phyloP scores from a whole-genome alignment of 2,113 vertebrate genomes.

The Cettia cetti region DNA sequence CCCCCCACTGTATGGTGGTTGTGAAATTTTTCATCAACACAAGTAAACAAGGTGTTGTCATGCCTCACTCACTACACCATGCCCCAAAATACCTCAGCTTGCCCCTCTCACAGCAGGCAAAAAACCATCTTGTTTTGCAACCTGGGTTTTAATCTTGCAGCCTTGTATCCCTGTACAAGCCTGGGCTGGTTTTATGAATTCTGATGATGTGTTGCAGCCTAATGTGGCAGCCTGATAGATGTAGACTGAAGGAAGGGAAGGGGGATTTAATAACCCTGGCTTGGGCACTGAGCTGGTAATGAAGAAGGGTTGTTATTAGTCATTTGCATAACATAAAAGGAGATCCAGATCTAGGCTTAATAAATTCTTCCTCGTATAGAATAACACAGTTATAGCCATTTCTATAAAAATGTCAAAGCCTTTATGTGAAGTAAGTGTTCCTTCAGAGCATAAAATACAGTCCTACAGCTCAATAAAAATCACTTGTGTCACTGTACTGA shows the following conservation, averaged over 20 bases:
- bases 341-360: not conserved
- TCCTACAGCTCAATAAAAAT: not conserved
- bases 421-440: slow-evolving; percentile 3
- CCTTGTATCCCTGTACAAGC: not conserved
- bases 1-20: not conserved
- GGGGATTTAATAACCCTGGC: not conserved
- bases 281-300: not conserved
- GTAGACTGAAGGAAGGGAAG: not conserved
- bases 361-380: not conserved
- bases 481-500: not conserved
- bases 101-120: not conserved
- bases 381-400: not conserved
- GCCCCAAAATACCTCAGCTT: not conserved
- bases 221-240: not conserved
- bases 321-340: slow-evolving; percentile 12
- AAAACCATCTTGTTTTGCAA: not conserved
- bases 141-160: not conserved
- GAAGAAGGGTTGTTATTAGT: slow-evolving; percentile 10
- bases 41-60: not conserved
- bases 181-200: not conserved
- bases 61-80: not conserved
- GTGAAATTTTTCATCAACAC: not conserved
- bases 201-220: not conserved
- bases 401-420: slow-evolving; percentile 32
- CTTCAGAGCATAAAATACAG: not conserved